A percentile compares a stretch with the other conserved stretches of the same genome.
Conservation (phyloP, 2,888 invertebrate species). For the Chloromyia formosa region DNA sequence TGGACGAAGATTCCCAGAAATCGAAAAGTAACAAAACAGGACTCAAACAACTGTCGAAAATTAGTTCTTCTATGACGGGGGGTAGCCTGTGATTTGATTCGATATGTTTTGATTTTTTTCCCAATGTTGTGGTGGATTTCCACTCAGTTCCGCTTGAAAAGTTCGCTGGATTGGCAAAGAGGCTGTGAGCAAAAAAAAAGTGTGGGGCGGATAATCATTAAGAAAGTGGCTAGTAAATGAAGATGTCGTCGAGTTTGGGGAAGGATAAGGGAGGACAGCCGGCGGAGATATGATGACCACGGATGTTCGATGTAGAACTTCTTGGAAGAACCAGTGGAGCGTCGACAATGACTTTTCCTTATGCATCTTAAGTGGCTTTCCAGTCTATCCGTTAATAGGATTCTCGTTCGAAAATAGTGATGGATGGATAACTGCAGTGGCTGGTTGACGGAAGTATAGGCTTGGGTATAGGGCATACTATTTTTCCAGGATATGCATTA, state of each 20-base stretch:
- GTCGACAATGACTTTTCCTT: no score
- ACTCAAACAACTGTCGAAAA: no score
- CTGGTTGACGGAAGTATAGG: no score
- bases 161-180: no score
- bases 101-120: neutral
- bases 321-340: no score
- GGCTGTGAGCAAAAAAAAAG: no score
- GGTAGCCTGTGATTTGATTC: neutral
- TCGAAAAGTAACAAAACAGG: no score
- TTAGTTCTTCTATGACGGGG: neutral
- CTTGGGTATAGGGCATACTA: neutral
- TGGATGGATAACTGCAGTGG: neutral
- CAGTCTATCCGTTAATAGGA: neutral
- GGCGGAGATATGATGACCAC: neutral
- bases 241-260: neutral
- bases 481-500: slow-evolving; percentile 3
- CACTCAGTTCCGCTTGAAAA: no score
- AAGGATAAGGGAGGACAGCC: neutral
- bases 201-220: neutral
- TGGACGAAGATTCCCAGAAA: no score
- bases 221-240: neutral
- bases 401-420: neutral
- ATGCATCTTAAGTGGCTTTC: neutral
- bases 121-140: neutral
- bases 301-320: no score